These are phyloP conservation scores for Cirrhinus molitorella DNA, from an alignment of 2,797 vertebrate species.

Conservation along the genomic window DNA sequence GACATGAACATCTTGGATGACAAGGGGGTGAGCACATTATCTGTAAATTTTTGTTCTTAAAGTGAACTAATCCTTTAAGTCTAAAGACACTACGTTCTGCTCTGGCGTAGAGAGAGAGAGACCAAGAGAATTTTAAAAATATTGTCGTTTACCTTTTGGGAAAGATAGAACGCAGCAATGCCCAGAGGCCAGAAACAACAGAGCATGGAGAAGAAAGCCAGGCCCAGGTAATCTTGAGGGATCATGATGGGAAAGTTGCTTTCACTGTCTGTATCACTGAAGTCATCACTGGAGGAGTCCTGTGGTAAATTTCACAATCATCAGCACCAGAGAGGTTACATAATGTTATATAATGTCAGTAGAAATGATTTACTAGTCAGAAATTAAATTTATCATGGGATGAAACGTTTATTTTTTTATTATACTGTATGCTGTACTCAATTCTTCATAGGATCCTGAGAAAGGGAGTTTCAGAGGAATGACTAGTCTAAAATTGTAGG, in stretches of 20 bases:
- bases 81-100: too few relatives aligned
- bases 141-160: conserved; percentile 83
- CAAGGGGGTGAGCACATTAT: too few relatives aligned
- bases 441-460: background rate
- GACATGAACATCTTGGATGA: too few relatives aligned
- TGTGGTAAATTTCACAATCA: conserved; percentile 56
- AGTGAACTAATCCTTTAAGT: too few relatives aligned
- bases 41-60: too few relatives aligned
- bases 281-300: conserved; percentile 85
- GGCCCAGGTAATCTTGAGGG: conserved; percentile 88
- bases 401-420: background rate
- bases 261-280: conserved; percentile 84
- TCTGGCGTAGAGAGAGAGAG: background rate
- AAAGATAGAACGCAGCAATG: conserved; percentile 90
- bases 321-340: background rate
- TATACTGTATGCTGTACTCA: background rate
- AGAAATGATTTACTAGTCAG: background rate
- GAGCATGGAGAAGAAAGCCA: conserved; percentile 93
- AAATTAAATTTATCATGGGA: background rate
- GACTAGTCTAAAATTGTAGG: conserved; percentile 4
- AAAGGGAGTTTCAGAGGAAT: background rate
- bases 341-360: background rate
- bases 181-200: conserved; percentile 94
- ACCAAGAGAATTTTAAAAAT: background rate
- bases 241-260: conserved; percentile 85